phyloP scores from a whole-genome alignment of 2,888 invertebrate genomes.

The Dusona sp. region DNA sequence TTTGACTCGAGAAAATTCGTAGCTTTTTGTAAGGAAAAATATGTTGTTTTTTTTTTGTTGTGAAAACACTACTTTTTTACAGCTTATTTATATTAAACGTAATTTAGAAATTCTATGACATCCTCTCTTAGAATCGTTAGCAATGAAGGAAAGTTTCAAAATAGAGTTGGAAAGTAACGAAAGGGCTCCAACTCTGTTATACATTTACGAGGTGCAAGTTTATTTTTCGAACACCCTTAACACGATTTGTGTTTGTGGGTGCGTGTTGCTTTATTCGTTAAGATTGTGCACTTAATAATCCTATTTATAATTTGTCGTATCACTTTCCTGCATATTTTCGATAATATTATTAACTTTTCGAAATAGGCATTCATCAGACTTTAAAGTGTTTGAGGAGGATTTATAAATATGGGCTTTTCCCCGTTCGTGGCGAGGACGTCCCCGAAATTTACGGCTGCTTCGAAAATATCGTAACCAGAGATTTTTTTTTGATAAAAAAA shows the following conservation, averaged over 20 bases:
- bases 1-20: background rate
- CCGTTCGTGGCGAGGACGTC: background rate
- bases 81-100: background rate
- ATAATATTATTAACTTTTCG: constrained; percentile 1
- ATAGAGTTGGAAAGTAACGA: background rate
- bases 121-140: background rate
- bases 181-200: constrained; percentile 9
- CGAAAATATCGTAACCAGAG: constrained; percentile 16
- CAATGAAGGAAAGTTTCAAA: background rate
- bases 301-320: constrained; percentile 51
- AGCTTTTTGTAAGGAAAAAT: constrained; percentile 4
- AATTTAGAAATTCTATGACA: background rate
- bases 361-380: constrained; percentile 27
- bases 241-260: constrained; percentile 4
- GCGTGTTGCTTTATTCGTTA: background rate
- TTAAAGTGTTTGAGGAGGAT: constrained; percentile 3
- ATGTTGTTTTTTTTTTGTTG: too few species aligned
- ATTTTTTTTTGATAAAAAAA: background rate
- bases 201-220: constrained; percentile 1
- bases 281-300: constrained; percentile 64
- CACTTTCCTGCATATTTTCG: constrained; percentile 19
- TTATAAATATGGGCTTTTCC: background rate
- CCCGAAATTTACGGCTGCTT: background rate
- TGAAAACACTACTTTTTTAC: background rate
- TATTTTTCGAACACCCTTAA: background rate